Evolutionary conservation across 2,888 invertebrate species (phyloP), one percentile per base, ranked within the genome.

Genomic region (Cylindroiulus punctatus): DNA sequence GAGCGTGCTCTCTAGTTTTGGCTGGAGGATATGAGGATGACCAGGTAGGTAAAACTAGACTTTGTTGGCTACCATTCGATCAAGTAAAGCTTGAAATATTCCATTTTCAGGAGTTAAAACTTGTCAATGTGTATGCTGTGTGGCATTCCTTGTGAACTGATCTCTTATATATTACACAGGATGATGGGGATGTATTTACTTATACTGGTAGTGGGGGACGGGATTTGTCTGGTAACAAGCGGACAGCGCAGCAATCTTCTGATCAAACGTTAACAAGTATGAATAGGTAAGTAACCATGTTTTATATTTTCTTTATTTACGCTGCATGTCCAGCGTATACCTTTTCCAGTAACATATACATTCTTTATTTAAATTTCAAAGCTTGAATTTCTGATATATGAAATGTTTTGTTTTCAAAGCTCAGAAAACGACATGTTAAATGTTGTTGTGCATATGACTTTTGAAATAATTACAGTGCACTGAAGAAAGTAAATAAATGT

Each of bases 1-100:
- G 96, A 26, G 96, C 96, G 0, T 96, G 94, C 91, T 96, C 96
- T 88, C 93, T 96, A 85, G 96, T 96, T 0, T 91, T 95, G 14
- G 94, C 94, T 89, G 96, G 96, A 26, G 96, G 96, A 0, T 96
- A 96, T 89, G 96, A 96, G 90, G 96, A 96, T 89, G 96, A 96
- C 90, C 92, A 94, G 26, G 91, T 91, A 87, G 87, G 89, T 88
- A 19, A 76, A 12, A 52, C n/a, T 40, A 30, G n/a, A n/a, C n/a
- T n/a, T n/a, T n/a, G n/a, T n/a, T n/a, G n/a, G n/a, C n/a, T n/a
- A n/a, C n/a, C n/a, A n/a, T n/a, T n/a, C n/a, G n/a, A n/a, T n/a
- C n/a, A n/a, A n/a, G n/a, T n/a, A n/a, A n/a, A n/a, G n/a, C n/a
- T n/a, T n/a, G n/a, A n/a, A n/a, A n/a, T n/a, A n/a, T n/a, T n/a